These are phyloP conservation scores for Oreochromis tanganicae DNA, from an alignment of 2,113 vertebrate species.

Conservation along the genomic window DNA sequence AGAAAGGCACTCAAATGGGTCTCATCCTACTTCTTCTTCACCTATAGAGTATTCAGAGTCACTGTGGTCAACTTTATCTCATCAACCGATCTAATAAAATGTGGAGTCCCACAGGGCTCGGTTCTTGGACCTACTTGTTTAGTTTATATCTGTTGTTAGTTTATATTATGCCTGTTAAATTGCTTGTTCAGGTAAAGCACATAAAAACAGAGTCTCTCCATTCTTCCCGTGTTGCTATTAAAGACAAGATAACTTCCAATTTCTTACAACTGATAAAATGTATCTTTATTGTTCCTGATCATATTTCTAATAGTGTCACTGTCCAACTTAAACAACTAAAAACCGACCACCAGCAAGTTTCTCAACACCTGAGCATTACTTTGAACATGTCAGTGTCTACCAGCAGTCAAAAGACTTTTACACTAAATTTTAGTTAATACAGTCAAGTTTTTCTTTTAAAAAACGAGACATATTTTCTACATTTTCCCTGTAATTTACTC, in stretches of 20 bases:
- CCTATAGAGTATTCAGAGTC: background rate
- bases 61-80: background rate
- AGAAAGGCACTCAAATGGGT: background rate
- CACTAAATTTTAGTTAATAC: background rate
- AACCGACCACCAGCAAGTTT: background rate
- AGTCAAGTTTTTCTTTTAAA: background rate
- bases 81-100: background rate
- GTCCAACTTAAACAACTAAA: background rate
- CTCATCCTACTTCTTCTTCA: background rate
- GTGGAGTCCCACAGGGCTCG: background rate
- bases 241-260: background rate
- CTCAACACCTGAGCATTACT: background rate
- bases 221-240: background rate
- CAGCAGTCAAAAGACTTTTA: background rate
- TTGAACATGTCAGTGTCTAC: background rate
- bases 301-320: background rate
- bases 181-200: background rate
- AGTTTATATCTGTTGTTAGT: background rate
- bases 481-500: background rate
- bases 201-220: background rate
- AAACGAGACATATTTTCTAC: background rate
- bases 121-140: background rate
- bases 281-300: background rate
- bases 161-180: background rate
- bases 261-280: background rate